These are phyloP conservation scores for Ginglymostoma cirratum DNA, from an alignment of 2,113 vertebrate species.

Conservation along the genomic window DNA sequence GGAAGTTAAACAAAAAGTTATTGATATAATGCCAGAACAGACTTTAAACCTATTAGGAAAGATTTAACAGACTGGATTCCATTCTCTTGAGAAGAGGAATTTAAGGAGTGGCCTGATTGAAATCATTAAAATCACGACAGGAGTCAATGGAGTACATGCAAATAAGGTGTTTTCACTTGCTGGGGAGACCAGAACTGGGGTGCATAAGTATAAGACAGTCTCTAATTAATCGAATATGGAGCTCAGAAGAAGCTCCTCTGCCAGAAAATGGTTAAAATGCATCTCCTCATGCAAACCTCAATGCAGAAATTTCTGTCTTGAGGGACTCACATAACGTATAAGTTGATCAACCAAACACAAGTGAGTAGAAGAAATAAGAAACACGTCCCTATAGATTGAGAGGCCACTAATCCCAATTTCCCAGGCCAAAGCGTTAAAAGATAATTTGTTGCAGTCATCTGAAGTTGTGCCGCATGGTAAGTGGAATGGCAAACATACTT, in stretches of 20 bases:
- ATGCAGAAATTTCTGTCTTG: neutral
- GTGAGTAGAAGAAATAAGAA: neutral
- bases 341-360: neutral
- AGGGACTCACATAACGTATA: neutral
- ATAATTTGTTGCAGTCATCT: no score
- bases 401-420: neutral
- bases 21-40: neutral
- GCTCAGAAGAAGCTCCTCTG: no score
- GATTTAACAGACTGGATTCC: neutral
- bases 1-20: neutral
- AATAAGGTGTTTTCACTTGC: neutral
- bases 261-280: neutral
- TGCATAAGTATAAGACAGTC: neutral
- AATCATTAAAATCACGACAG: neutral
- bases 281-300: neutral
- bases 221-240: neutral
- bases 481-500: no score
- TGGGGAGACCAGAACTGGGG: neutral
- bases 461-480: no score
- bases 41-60: neutral
- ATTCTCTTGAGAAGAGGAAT: neutral
- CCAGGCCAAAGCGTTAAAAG: no score
- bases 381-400: neutral
- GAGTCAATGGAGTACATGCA: neutral
- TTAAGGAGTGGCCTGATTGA: neutral